Evolutionary conservation across 2,888 invertebrate species (phyloP).

Genomic region (Amblyjoppa fuscipennis): DNA sequence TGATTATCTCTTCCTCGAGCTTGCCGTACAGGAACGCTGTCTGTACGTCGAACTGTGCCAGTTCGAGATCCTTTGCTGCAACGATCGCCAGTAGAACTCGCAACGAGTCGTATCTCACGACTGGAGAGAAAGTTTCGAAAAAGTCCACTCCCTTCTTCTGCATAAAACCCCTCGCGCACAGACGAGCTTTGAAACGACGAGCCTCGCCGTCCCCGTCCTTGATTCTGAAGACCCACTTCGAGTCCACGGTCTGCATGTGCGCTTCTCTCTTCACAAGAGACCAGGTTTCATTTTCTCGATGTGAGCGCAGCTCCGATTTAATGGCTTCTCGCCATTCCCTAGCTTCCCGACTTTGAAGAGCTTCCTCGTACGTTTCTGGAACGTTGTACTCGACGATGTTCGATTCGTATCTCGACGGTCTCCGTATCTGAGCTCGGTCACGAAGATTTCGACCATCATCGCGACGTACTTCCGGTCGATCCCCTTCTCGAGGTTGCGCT

Average conservation of each 20-base stretch:
- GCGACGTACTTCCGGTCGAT: neutral
- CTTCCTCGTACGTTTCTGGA: constrained; percentile 59
- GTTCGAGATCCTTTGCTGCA: constrained; percentile 56
- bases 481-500: constrained; percentile 15
- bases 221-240: constrained; percentile 69
- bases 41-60: constrained; percentile 43
- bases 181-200: constrained; percentile 65
- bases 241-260: constrained; percentile 57
- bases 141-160: constrained; percentile 61
- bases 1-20: constrained; percentile 55
- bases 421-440: constrained; percentile 15
- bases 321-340: constrained; percentile 63
- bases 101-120: constrained; percentile 66
- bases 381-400: constrained; percentile 35
- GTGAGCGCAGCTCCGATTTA: constrained; percentile 55
- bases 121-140: constrained; percentile 60
- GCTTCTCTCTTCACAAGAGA: constrained; percentile 45
- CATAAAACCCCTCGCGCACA: constrained; percentile 65
- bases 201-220: constrained; percentile 33
- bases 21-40: constrained; percentile 35
- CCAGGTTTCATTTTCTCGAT: constrained; percentile 66
- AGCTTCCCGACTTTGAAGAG: constrained; percentile 38
- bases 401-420: constrained; percentile 29
- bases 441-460: neutral
- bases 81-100: constrained; percentile 62